Base-by-base conservation (phyloP, 2,797 vertebrate species). In the Philypnodon macrostomus region DNA sequence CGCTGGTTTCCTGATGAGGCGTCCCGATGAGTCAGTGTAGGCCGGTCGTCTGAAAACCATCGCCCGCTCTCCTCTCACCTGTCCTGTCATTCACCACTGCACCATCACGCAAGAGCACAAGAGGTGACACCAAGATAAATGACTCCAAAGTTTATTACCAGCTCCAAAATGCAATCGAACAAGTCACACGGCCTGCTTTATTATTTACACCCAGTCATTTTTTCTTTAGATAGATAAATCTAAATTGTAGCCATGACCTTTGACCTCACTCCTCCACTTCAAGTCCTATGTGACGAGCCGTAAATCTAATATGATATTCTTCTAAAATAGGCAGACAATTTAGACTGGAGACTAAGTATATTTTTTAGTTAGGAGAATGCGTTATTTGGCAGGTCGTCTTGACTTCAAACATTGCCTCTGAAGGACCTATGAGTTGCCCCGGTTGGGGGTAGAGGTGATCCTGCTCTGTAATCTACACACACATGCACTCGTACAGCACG, bases 371-470 rank as follows among this genome's bases (percentile, higher is more conserved):
- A n/a, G 27, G 19, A 36, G 41, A 36, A 39, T 26, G 45, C 10
- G 37, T 23, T 29, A 55, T 48, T 58, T 54, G 53, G 69, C 60
- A 47, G 36, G 63, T 70, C 30, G 48, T 3, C 4, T 40, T 64
- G 56, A 47, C 60, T 58, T 81, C 60, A 71, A 59, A 72, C 73
- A 61, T 58, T 53, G 50, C 44, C 51, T 12, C 36, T 26, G 62
- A 62, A 76, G 66, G 59, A 64, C 63, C 67, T 42, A 62, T 47
- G 31, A 40, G 72, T 73, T n/a, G n/a, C 63, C 72, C 39, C 58
- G 68, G 76, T 63, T 56, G 62, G 56, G 55, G 75, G 69, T 73
- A 64, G 73, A 80, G 73, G 84, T 82, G 73, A 77, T 80, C 66
- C 65, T 64, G 60, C 34, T 79, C 75, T 56, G 60, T 66, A 79